Base-by-base conservation (phyloP, 2,888 invertebrate genomes). In the Carterocephalus palaemon region DNA sequence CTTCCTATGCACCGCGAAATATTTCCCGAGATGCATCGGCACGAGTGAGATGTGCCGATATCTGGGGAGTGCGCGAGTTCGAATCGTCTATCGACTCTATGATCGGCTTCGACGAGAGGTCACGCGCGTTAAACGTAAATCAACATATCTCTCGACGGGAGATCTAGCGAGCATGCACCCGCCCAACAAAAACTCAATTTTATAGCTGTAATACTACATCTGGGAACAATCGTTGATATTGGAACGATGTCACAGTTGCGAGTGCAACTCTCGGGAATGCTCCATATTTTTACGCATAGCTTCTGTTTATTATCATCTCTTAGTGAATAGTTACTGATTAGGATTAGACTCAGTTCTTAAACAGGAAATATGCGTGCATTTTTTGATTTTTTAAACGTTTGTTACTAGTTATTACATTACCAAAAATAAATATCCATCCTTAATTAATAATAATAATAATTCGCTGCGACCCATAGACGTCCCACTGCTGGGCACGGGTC, bases 81-180 rank as follows among this genome's bases (percentile, higher is more conserved):
- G 78, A 80, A 82, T 84, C 82, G 80, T 81, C 82, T 85, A 85
- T 85, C 85, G 79, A 77, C 59, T 73, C 81, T 82, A 83, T 83
- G 83, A 85, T 84, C 85, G 82, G 75, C 72, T 75, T 67, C 70
- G 78, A 69, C 75, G 76, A 79, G 76, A 67, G 85, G 86, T 86
- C 86, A 85, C 81, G 86, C 81, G 81, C 82, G 80, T 76, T 83
- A 77, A 84, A 83, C 85, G 85, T 86, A 86, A 86, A 86, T 85
- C 86, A 85, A 85, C 85, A 84, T 85, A 85, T 85, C 85, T 83
- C 83, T 64, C 85, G 77, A 79, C 83, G 82, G 83, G 85, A 80
- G 81, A 85, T 86, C 85, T 82, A 79, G 74, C 64, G 67, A 69
- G 74, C 77, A 75, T 73, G 77, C 74, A 76, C 73, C 73, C 70